Evolutionary conservation across 2,888 invertebrate genomes (phyloP).

Genomic region (Hypsopygia costalis): DNA sequence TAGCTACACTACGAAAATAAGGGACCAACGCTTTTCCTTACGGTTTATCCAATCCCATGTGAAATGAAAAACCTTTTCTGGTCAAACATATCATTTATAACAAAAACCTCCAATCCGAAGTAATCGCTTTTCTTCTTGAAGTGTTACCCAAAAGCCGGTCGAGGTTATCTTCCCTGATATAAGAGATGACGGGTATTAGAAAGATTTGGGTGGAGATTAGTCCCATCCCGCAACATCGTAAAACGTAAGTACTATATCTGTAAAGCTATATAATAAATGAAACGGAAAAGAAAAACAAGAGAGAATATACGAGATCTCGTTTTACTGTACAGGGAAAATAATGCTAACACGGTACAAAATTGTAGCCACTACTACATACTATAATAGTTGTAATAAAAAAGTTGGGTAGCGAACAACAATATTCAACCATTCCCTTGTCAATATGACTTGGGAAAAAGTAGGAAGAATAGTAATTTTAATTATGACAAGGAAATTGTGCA

Average conservation of each 20-base stretch:
- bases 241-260: conserved; percentile 7
- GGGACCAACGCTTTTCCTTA: not conserved
- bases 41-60: not conserved
- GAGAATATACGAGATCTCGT: not conserved
- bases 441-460: too few relatives aligned
- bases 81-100: not conserved
- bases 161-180: not conserved
- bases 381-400: too few relatives aligned
- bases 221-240: conserved; percentile 4
- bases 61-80: not conserved
- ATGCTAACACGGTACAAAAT: too few relatives aligned
- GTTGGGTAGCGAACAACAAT: too few relatives aligned
- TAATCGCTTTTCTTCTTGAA: not conserved
- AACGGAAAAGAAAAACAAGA: not conserved
- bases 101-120: not conserved
- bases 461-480: too few relatives aligned
- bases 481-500: too few relatives aligned
- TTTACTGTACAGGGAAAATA: too few relatives aligned
- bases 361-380: too few relatives aligned
- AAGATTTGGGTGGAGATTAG: conserved; percentile 5
- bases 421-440: too few relatives aligned
- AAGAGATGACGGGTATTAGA: not conserved
- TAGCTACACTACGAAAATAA: too few relatives aligned
- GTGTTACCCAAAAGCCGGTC: not conserved
- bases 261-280: conserved; percentile 1